Conservation (phyloP, 2,888 invertebrate genomes). For the Adelphocoris suturalis region DNA sequence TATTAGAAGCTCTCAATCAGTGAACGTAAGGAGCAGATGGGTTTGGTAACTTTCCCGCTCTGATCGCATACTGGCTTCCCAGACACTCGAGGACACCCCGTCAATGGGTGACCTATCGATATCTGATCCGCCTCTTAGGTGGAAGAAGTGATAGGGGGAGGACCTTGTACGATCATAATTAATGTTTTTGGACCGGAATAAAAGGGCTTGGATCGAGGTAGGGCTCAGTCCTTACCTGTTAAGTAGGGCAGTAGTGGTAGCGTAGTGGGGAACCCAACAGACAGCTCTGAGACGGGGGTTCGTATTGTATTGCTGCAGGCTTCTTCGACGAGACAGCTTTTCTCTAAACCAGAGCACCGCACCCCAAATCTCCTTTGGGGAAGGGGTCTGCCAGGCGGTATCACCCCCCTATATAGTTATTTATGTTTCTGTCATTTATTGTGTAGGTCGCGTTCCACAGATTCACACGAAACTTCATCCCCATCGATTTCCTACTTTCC, state of each 20-base stretch:
- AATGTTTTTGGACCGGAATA: conserved; percentile 50
- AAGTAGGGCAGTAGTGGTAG: conserved; percentile 50
- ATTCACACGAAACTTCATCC: conserved; percentile 66
- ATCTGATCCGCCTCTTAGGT: background rate
- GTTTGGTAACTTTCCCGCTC: conserved; percentile 25
- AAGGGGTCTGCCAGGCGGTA: conserved; percentile 71
- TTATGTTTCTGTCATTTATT: conserved; percentile 73
- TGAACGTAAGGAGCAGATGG: background rate
- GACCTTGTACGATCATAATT: conserved; percentile 58
- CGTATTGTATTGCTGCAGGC: background rate
- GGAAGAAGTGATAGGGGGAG: conserved; percentile 1
- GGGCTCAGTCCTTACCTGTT: conserved; percentile 41
- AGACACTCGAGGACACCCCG: conserved; percentile 45
- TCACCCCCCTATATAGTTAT: conserved; percentile 73
- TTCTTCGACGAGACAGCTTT: conserved; percentile 4
- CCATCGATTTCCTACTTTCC: background rate
- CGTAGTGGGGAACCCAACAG: background rate
- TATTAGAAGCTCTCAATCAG: background rate
- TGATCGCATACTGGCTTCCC: conserved; percentile 37
- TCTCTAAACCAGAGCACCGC: conserved; percentile 42
- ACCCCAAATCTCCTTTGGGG: conserved; percentile 55
- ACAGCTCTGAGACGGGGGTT: background rate
- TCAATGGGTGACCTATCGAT: conserved; percentile 47
- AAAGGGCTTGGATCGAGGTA: conserved; percentile 42
- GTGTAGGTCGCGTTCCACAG: conserved; percentile 64